Conservation (phyloP, 2,113 vertebrate species). For the Lophotis ruficrista region DNA sequence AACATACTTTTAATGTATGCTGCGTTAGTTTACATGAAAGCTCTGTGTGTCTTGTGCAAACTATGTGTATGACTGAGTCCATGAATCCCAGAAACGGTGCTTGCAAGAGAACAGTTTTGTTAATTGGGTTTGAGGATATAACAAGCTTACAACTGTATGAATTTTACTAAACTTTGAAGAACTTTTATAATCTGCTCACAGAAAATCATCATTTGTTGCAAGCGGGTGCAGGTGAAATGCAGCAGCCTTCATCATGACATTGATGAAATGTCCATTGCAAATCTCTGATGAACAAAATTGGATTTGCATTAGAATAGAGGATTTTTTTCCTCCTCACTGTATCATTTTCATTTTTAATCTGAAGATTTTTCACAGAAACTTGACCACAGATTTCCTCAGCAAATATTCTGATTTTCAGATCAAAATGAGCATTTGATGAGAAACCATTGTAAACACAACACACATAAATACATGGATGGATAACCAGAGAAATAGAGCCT, state of each 20-base stretch:
- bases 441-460: background rate
- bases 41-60: background rate
- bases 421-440: background rate
- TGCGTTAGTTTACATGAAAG: background rate
- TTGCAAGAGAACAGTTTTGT: background rate
- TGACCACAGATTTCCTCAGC: background rate
- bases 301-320: background rate
- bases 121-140: background rate
- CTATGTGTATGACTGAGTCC: background rate
- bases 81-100: background rate
- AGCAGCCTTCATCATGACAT: background rate
- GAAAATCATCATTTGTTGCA: background rate
- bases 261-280: background rate
- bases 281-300: background rate
- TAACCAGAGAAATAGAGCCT: background rate
- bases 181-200: background rate
- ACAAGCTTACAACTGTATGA: background rate
- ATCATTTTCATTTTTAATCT: background rate
- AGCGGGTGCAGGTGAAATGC: background rate
- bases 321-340: background rate
- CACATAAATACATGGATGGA: fast-evolving
- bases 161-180: background rate
- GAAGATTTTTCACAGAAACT: background rate
- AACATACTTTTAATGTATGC: background rate
- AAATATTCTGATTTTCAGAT: background rate